Percentiles rank a stretch among this genome's conserved stretches.
phyloP scores from a whole-genome alignment of 2,797 vertebrate genomes.

The Catharus ustulatus region DNA sequence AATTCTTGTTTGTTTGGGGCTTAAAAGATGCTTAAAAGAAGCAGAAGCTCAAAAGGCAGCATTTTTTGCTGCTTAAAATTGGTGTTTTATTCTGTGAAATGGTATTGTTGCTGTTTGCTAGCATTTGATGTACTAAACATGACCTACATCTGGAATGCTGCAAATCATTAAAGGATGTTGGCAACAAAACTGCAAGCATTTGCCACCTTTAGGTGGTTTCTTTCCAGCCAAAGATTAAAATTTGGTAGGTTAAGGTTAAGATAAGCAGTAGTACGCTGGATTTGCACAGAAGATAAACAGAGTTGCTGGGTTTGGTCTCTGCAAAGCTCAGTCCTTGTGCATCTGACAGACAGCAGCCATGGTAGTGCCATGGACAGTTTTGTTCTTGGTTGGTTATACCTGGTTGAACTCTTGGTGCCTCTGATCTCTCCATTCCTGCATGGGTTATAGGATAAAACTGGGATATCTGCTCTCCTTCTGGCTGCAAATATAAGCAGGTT shows the following conservation, averaged over 20 bases:
- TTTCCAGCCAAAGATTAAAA: not conserved
- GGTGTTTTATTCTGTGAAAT: not conserved
- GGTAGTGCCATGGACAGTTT: not conserved
- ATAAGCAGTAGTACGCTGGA: not conserved
- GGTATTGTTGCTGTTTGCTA: not conserved
- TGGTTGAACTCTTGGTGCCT: not conserved
- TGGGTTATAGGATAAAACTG: not conserved
- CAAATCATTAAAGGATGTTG: not conserved
- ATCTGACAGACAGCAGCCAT: not conserved
- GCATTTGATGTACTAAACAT: constrained; percentile 3
- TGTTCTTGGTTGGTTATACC: not conserved
- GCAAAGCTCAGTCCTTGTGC: not conserved
- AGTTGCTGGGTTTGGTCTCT: not conserved
- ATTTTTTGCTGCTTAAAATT: not conserved
- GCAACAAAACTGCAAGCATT: not conserved
- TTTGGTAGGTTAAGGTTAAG: not conserved
- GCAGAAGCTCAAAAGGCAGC: not conserved
- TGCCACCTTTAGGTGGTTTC: constrained; percentile 3
- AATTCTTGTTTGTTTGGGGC: not conserved
- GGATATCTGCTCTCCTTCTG: not conserved
- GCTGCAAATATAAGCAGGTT: not conserved
- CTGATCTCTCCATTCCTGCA: not conserved
- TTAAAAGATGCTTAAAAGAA: not conserved
- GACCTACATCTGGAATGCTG: not conserved
- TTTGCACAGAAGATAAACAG: not conserved